A percentile compares a stretch with the other conserved stretches of the same genome.
Evolutionary conservation across 2,797 vertebrate species (phyloP).

Genomic region (Staurois parvus): DNA sequence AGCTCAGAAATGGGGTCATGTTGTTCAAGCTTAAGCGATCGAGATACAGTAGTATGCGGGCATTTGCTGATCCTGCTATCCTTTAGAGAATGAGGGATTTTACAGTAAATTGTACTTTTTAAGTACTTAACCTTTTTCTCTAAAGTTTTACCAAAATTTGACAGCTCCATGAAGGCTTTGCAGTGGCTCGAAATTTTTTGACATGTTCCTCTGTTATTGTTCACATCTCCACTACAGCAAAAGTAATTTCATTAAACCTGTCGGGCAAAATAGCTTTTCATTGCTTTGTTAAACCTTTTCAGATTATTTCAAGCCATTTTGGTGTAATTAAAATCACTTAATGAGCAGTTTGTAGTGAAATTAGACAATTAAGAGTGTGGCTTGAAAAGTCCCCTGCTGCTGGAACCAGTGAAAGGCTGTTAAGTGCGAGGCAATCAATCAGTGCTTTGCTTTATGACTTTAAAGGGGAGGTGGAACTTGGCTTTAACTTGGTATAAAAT

Average conservation of each 20-base stretch:
- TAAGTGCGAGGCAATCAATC: slow-evolving; percentile 10
- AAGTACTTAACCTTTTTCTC: background rate
- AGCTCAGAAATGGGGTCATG: too few species aligned
- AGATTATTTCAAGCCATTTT: slow-evolving; percentile 41
- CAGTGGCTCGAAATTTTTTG: background rate
- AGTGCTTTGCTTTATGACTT: background rate
- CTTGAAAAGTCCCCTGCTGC: background rate
- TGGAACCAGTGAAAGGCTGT: slow-evolving; percentile 28
- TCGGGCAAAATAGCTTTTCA: slow-evolving; percentile 22
- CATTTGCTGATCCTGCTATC: too few species aligned
- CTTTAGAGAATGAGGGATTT: too few species aligned
- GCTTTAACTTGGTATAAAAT: slow-evolving; percentile 3
- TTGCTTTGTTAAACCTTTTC: slow-evolving; percentile 32
- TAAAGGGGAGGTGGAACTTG: background rate
- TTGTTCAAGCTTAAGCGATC: too few species aligned
- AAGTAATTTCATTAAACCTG: slow-evolving; percentile 40
- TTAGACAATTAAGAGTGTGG: slow-evolving; percentile 22
- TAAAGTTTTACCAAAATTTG: background rate
- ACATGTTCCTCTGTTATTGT: background rate
- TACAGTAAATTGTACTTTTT: too few species aligned
- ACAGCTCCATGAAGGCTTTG: background rate
- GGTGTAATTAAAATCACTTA: slow-evolving; percentile 41
- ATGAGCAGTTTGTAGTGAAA: slow-evolving; percentile 41
- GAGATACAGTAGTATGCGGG: too few species aligned
- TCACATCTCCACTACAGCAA: background rate